These are phyloP conservation scores for Sebastes nivosus DNA, from an alignment of 2,797 vertebrate species.

Conservation along the genomic window DNA sequence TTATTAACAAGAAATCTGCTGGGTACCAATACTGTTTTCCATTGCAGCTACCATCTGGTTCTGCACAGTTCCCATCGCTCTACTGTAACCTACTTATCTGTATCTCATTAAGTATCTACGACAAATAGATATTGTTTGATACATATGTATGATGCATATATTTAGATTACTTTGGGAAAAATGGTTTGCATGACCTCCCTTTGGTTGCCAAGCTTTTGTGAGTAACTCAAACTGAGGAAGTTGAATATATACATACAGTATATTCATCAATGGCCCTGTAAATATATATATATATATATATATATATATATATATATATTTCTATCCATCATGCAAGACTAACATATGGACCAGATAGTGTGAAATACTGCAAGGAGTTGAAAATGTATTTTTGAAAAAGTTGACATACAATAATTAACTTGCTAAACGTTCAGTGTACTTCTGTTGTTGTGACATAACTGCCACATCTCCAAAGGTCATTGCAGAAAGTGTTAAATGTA, in stretches of 20 bases:
- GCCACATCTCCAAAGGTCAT: background rate
- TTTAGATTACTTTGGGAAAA: background rate
- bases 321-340: background rate
- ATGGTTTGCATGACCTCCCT: background rate
- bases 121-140: background rate
- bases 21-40: background rate
- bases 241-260: background rate
- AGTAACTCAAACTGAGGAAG: background rate
- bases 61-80: background rate
- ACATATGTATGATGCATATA: background rate
- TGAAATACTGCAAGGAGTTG: background rate
- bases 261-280: background rate
- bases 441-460: background rate
- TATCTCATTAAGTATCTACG: background rate
- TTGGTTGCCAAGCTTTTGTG: background rate
- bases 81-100: background rate
- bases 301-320: background rate
- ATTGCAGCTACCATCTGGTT: background rate
- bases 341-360: background rate
- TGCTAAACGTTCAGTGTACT: background rate
- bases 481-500: background rate
- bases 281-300: too few relatives aligned
- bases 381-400: background rate
- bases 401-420: background rate
- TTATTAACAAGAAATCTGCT: constrained; percentile 1